Percentiles rank a stretch among this genome's conserved stretches.
Conservation (phyloP, 2,797 vertebrate species). For the Notoglanidium macrostoma region DNA sequence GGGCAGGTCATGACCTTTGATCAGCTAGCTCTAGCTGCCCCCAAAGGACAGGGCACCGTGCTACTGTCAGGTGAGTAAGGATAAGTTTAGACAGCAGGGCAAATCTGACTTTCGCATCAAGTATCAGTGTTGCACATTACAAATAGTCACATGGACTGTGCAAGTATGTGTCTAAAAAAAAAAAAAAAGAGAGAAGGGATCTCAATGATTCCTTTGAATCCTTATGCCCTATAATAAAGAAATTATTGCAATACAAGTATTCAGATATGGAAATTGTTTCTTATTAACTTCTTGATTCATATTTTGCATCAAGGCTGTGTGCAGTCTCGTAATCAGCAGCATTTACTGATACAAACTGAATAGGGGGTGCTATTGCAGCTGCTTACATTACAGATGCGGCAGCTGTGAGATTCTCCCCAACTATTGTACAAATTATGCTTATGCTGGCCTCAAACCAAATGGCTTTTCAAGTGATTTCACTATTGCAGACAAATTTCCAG, state of each 20-base stretch:
- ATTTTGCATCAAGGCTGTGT: not conserved
- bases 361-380: not conserved
- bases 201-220: not conserved
- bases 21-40: constrained; percentile 87
- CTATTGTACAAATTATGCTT: not conserved
- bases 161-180: not conserved
- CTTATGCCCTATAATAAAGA: not conserved
- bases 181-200: not conserved
- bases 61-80: constrained; percentile 83
- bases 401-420: not conserved
- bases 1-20: constrained; percentile 92
- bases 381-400: not conserved
- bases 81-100: not conserved
- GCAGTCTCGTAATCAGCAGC: not conserved
- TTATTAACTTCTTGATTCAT: not conserved
- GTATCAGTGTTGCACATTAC: not conserved
- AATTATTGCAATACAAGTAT: not conserved
- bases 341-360: not conserved
- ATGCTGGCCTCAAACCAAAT: no score
- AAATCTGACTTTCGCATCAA: not conserved
- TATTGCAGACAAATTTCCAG: no score
- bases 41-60: constrained; percentile 88
- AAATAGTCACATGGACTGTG: not conserved
- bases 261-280: no score
- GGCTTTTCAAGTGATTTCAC: no score